These are phyloP conservation scores for Bombus terrestris DNA, from an alignment of 1,140 invertebrate genomes.

Conservation along the genomic window DNA sequence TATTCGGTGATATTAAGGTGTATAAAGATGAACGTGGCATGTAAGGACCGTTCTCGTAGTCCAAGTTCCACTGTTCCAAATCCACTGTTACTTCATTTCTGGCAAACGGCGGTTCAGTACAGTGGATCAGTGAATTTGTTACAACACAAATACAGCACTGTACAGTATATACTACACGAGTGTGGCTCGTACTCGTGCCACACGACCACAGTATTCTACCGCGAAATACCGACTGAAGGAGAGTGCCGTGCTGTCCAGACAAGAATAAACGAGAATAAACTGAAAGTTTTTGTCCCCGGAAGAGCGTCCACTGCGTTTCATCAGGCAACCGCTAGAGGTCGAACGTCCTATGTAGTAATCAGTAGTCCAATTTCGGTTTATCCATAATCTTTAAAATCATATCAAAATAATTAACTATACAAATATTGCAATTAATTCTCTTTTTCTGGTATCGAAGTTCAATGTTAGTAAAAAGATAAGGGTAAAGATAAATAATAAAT, in stretches of 20 bases:
- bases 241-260: slow-evolving; percentile 24
- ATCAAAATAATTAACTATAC: not conserved
- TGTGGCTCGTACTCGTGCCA: not conserved
- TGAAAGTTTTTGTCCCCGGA: slow-evolving; percentile 46
- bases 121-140: slow-evolving; percentile 1
- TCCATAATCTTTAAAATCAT: not conserved
- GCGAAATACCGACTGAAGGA: slow-evolving; percentile 25
- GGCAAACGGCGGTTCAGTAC: slow-evolving; percentile 3
- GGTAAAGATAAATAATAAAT: not conserved
- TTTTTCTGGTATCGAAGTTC: too few species aligned
- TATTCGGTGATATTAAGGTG: not conserved
- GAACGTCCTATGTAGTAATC: not conserved
- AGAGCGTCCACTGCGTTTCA: slow-evolving; percentile 38
- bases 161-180: not conserved
- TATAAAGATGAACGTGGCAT: slow-evolving; percentile 1
- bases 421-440: not conserved
- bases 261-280: slow-evolving; percentile 48
- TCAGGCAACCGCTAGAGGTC: slow-evolving; percentile 30
- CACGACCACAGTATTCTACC: not conserved
- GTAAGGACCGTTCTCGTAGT: not conserved
- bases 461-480: too few species aligned
- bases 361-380: not conserved
- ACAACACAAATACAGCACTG: not conserved
- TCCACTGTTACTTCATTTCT: slow-evolving; percentile 30
- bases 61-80: too few species aligned